Evolutionary conservation across 2,888 invertebrate species (phyloP).

Genomic region (Nineta flava): DNA sequence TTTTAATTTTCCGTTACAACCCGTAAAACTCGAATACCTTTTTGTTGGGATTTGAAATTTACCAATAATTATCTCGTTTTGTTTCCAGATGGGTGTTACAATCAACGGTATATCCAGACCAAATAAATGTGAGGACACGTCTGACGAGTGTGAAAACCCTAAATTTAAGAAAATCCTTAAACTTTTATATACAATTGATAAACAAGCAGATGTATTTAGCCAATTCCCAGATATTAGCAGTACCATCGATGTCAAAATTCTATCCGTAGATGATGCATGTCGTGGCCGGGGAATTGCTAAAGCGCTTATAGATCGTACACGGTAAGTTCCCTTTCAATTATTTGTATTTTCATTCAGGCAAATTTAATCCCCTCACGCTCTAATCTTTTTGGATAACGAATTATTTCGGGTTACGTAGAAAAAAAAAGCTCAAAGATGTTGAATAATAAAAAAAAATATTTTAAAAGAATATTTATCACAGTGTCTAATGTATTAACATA

Average conservation of each 20-base stretch:
- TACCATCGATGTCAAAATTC: slow-evolving; percentile 43
- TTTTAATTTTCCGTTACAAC: too few species aligned
- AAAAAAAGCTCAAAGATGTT: too few species aligned
- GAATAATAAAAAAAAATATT: too few species aligned
- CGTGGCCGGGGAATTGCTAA: slow-evolving; percentile 51
- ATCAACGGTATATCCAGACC: slow-evolving; percentile 23
- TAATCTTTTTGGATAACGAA: neutral
- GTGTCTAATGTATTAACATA: too few species aligned
- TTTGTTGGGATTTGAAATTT: too few species aligned
- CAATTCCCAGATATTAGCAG: slow-evolving; percentile 37
- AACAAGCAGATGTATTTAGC: slow-evolving; percentile 36
- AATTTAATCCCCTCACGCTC: neutral
- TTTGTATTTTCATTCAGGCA: too few species aligned
- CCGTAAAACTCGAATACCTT: too few species aligned
- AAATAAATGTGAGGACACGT: slow-evolving; percentile 28
- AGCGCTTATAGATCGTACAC: slow-evolving; percentile 39
- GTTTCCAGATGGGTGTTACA: slow-evolving; percentile 21
- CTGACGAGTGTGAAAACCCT: slow-evolving; percentile 34
- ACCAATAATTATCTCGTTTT: too few species aligned
- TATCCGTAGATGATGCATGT: slow-evolving; percentile 48
- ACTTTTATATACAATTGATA: slow-evolving; percentile 39
- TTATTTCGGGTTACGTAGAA: too few species aligned
- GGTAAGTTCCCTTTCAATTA: slow-evolving; percentile 34
- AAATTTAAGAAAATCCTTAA: slow-evolving; percentile 49
- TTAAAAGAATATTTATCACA: too few species aligned